Evolutionary conservation across 2,888 invertebrate species (phyloP).

Genomic region (Acanthopleura granulata): DNA sequence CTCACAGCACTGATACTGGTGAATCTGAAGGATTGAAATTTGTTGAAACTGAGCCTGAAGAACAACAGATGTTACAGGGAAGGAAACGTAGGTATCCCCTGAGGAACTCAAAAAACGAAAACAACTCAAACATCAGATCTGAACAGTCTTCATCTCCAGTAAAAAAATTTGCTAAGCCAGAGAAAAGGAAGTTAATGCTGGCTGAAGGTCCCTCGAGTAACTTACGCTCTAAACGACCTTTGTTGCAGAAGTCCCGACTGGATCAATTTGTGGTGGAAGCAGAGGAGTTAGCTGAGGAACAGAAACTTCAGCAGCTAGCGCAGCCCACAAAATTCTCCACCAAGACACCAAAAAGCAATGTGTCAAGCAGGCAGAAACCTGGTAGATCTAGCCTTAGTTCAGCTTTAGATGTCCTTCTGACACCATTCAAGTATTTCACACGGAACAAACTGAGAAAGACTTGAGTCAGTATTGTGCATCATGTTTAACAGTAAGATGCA

Average conservation of each 20-base stretch:
- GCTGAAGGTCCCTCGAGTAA: not conserved
- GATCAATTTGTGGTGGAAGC: not conserved
- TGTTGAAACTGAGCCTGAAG: not conserved
- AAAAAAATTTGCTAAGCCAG: not conserved
- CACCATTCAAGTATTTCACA: slow-evolving; percentile 7
- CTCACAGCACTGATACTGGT: not conserved
- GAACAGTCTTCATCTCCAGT: too few species aligned
- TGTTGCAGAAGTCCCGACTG: not conserved
- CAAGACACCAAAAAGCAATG: not conserved
- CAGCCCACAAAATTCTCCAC: not conserved
- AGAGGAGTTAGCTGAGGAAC: slow-evolving; percentile 1
- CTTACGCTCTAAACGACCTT: not conserved
- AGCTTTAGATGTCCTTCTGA: not conserved
- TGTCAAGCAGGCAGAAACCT: not conserved
- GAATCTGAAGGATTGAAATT: not conserved
- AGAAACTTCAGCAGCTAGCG: not conserved
- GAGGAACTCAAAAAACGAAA: not conserved
- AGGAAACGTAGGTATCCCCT: not conserved
- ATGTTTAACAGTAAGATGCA: too few species aligned
- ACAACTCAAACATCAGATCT: not conserved
- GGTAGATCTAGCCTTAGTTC: not conserved
- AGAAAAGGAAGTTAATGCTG: not conserved
- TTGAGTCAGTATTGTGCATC: too few species aligned
- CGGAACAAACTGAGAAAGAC: not conserved
- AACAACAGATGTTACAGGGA: not conserved